A percentile compares a stretch with the other conserved stretches of the same genome.
These are phyloP conservation scores for Eucidaris tribuloides DNA, from an alignment of 35 echinoderm and acorn worm genomes.

Conservation along the genomic window DNA sequence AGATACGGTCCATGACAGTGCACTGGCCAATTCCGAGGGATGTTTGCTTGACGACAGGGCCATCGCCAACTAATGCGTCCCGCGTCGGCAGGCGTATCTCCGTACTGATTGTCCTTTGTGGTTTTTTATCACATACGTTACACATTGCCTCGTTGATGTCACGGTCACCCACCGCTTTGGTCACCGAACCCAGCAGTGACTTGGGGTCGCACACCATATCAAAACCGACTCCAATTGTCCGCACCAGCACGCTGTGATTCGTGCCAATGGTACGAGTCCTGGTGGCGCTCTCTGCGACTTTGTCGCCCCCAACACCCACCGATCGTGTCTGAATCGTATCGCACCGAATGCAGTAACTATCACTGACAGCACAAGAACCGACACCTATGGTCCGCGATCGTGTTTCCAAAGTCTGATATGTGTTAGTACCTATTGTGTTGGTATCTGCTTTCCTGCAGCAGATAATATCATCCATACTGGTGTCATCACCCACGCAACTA, in stretches of 20 bases:
- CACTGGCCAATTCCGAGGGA: slow-evolving; percentile 48
- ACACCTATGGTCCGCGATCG: slow-evolving; percentile 7
- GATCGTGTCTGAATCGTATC: slow-evolving; percentile 40
- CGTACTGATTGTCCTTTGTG: slow-evolving; percentile 29
- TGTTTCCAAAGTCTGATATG: not conserved
- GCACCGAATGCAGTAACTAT: slow-evolving; percentile 32
- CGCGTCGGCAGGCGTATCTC: slow-evolving; percentile 16
- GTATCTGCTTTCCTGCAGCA: slow-evolving; percentile 28
- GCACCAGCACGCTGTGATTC: slow-evolving; percentile 50
- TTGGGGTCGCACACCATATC: slow-evolving; percentile 35
- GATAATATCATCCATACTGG: slow-evolving; percentile 19
- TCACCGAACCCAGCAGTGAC: slow-evolving; percentile 10
- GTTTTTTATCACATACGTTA: slow-evolving; percentile 54
- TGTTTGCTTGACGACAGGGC: not conserved
- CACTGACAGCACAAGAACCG: not conserved
- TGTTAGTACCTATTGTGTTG: slow-evolving; percentile 22
- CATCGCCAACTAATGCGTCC: slow-evolving; percentile 31
- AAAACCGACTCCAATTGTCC: slow-evolving; percentile 65
- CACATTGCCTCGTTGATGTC: slow-evolving; percentile 51
- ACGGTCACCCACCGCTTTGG: slow-evolving; percentile 39
- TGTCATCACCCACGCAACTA: slow-evolving; percentile 20
- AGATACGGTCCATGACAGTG: slow-evolving; percentile 59
- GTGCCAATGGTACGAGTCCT: slow-evolving; percentile 63
- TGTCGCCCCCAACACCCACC: slow-evolving; percentile 11
- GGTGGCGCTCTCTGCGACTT: not conserved